A percentile compares a stretch with the other conserved stretches of the same genome.
These are phyloP conservation scores for Botia almorhae DNA, from an alignment of 2,797 vertebrate species.

Conservation along the genomic window DNA sequence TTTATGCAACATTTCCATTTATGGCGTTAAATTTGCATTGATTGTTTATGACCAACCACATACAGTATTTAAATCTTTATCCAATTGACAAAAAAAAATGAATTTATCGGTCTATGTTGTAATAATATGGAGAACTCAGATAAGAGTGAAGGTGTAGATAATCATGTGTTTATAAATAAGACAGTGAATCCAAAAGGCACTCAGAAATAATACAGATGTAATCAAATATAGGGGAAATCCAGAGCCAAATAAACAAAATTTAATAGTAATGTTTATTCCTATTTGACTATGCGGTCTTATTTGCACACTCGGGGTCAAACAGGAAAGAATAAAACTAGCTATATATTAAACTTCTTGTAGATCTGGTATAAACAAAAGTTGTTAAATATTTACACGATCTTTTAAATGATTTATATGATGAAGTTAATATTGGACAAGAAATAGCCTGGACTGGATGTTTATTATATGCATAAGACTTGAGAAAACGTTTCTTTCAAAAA, in stretches of 20 bases:
- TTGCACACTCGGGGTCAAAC: background rate
- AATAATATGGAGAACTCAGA: no score
- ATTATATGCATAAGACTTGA: background rate
- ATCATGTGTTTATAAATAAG: slow-evolving; percentile 11
- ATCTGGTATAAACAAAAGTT: no score
- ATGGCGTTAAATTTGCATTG: background rate
- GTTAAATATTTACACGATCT: background rate
- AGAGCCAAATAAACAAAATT: slow-evolving; percentile 1
- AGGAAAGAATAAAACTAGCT: background rate
- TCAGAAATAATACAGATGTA: background rate
- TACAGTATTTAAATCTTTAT: background rate
- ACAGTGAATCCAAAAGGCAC: background rate
- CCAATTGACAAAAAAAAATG: background rate
- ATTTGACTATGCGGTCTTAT: slow-evolving; percentile 1
- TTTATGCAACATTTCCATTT: background rate
- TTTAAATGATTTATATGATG: background rate
- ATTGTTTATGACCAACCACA: background rate
- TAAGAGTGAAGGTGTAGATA: background rate
- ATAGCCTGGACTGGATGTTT: background rate
- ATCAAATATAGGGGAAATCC: background rate
- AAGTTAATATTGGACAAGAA: background rate
- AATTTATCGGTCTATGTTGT: background rate
- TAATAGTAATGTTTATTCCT: background rate
- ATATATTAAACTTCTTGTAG: background rate
- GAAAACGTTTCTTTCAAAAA: background rate